Evolutionary conservation across 2,888 invertebrate genomes (phyloP).

Genomic region (Tiphia femorata): DNA sequence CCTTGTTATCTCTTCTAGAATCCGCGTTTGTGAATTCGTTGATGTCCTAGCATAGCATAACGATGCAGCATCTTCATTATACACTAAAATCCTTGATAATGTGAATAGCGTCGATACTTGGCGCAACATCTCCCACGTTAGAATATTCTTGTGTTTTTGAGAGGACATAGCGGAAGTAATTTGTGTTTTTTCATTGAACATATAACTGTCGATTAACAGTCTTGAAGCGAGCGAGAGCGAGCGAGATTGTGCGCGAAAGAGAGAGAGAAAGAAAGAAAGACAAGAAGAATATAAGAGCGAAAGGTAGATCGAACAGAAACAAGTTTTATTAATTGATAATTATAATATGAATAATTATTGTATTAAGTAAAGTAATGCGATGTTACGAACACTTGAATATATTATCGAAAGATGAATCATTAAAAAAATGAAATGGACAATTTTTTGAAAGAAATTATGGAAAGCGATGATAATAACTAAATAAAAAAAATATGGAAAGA

Average conservation of each 20-base stretch:
- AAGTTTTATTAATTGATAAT: conserved; percentile 64
- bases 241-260: conserved; percentile 23
- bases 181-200: conserved; percentile 38
- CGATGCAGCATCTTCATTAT: conserved; percentile 38
- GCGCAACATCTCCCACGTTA: conserved; percentile 28
- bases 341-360: conserved; percentile 63
- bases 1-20: not conserved
- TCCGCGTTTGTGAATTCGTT: conserved; percentile 27
- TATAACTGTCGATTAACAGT: conserved; percentile 25
- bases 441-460: conserved; percentile 46
- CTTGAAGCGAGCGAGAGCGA: conserved; percentile 32
- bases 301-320: conserved; percentile 50
- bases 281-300: conserved; percentile 31
- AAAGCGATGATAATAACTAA: conserved; percentile 42
- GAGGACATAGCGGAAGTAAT: conserved; percentile 1
- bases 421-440: conserved; percentile 8
- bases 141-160: conserved; percentile 29
- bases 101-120: conserved; percentile 28
- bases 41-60: conserved; percentile 16
- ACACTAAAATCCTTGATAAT: conserved; percentile 19
- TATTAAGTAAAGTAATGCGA: conserved; percentile 62
- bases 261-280: conserved; percentile 20
- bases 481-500: conserved; percentile 34
- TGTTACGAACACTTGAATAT: conserved; percentile 56
- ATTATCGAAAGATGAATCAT: conserved; percentile 46